A percentile compares a stretch with the other conserved stretches of the same genome.
Evolutionary conservation across 2,888 invertebrate species (phyloP).

Genomic region (Cremastinae sp.): DNA sequence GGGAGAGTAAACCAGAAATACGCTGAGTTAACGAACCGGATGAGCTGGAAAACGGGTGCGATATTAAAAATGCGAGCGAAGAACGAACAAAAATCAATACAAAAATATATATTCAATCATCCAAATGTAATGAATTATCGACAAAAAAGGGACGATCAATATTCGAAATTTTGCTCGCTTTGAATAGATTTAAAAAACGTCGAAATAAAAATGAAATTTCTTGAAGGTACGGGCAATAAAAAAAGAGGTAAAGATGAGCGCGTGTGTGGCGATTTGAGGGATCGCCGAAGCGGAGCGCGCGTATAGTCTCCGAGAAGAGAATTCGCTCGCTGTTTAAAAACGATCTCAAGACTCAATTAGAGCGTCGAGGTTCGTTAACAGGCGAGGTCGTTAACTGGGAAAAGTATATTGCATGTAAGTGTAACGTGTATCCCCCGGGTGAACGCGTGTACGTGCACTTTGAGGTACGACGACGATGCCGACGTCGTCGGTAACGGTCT

Average conservation of each 20-base stretch:
- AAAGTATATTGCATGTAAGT: conserved; percentile 39
- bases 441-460: conserved; percentile 13
- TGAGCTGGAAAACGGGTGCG: background rate
- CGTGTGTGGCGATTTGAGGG: conserved; percentile 18
- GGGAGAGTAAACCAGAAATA: conserved; percentile 40
- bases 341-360: conserved; percentile 70
- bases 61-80: conserved; percentile 6
- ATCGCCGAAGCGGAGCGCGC: conserved; percentile 2
- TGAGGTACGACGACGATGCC: conserved; percentile 24
- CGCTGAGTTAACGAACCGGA: conserved; percentile 54
- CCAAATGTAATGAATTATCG: background rate
- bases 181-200: no score
- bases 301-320: background rate
- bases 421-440: conserved; percentile 36
- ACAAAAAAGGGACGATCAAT: background rate
- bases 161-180: background rate
- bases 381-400: conserved; percentile 70
- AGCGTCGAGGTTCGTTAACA: conserved; percentile 71
- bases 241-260: background rate
- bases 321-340: no score
- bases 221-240: background rate
- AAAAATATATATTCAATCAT: no score
- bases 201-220: no score
- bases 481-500: conserved; percentile 12
- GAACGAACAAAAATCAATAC: conserved; percentile 1